Evolutionary conservation across 2,797 vertebrate genomes (phyloP).

Genomic region (Danio albolineatus): DNA sequence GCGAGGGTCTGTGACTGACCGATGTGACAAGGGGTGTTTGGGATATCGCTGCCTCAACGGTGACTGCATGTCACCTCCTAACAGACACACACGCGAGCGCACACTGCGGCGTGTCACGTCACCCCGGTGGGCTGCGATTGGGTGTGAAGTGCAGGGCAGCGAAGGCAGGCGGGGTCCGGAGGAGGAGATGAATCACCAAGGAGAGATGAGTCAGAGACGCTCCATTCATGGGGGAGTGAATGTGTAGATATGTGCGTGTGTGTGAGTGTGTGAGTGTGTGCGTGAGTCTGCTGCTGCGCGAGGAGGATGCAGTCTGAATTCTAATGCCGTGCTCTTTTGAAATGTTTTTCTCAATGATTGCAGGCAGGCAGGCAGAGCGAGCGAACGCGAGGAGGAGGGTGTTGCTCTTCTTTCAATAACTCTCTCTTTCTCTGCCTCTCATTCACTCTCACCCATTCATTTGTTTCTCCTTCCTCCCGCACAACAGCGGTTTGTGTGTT

Average conservation of each 20-base stretch:
- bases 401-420: conserved; percentile 33
- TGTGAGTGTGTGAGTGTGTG: conserved; percentile 18
- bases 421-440: conserved; percentile 35
- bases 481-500: conserved; percentile 9
- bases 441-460: conserved; percentile 39
- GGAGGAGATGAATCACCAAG: conserved; percentile 65
- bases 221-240: conserved; percentile 63
- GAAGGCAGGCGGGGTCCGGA: conserved; percentile 39
- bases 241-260: conserved; percentile 23
- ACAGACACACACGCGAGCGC: conserved; percentile 25
- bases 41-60: conserved; percentile 42
- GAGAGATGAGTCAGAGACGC: conserved; percentile 67
- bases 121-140: conserved; percentile 61
- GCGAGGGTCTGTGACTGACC: conserved; percentile 34
- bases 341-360: conserved; percentile 61
- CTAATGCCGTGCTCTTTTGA: conserved; percentile 59
- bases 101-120: conserved; percentile 17
- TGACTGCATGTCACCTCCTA: conserved; percentile 19
- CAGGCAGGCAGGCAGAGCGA: conserved; percentile 43
- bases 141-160: conserved; percentile 53
- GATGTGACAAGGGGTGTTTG: conserved; percentile 45
- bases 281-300: conserved; percentile 37
- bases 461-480: conserved; percentile 37
- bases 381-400: conserved; percentile 30
- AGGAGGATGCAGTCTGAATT: conserved; percentile 58